Evolutionary conservation across 2,113 vertebrate species (phyloP).

Genomic region (Oreochromis tanganicae): DNA sequence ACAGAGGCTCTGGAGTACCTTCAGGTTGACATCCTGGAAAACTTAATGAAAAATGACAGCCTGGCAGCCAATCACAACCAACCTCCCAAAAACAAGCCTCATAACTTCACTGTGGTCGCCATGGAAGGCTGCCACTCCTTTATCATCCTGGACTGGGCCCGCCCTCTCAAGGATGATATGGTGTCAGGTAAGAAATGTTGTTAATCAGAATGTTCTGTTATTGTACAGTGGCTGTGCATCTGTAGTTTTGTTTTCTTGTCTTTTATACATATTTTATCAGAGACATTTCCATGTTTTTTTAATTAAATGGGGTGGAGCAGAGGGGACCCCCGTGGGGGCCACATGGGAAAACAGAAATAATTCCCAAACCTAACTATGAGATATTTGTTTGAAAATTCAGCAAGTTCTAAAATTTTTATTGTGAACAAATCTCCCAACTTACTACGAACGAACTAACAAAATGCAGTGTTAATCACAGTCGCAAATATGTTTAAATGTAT

Average conservation of each 20-base stretch:
- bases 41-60: constrained; percentile 82
- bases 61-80: constrained; percentile 47
- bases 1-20: constrained; percentile 95
- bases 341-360: neutral
- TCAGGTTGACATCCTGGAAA: constrained; percentile 87
- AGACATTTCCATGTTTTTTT: neutral
- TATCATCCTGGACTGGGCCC: constrained; percentile 94
- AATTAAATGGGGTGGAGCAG: neutral
- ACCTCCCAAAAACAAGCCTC: constrained; percentile 80
- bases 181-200: constrained; percentile 81
- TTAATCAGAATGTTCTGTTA: neutral
- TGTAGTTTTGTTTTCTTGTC: neutral
- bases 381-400: neutral
- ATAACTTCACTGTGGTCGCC: constrained; percentile 92
- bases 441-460: neutral
- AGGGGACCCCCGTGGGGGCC: neutral
- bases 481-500: neutral
- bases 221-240: neutral
- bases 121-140: constrained; percentile 98
- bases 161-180: constrained; percentile 82
- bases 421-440: neutral
- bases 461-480: neutral
- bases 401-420: neutral
- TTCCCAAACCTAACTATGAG: neutral
- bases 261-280: neutral